Evolutionary conservation across 2,888 invertebrate genomes (phyloP).

Genomic region (Aspidiotus rigidus): DNA sequence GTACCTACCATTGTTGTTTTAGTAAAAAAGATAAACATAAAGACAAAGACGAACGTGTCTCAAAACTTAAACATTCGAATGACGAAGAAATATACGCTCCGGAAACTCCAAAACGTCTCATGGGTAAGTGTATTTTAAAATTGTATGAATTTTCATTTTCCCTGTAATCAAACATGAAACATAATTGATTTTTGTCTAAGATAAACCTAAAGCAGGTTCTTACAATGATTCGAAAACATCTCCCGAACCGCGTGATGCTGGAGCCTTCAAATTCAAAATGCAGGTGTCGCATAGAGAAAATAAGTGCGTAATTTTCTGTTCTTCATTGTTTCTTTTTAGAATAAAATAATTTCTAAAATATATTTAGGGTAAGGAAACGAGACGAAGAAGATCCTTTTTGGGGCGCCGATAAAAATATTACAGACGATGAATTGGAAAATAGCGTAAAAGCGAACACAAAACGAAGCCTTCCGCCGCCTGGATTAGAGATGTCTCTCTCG

Average conservation of each 20-base stretch:
- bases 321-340: background rate
- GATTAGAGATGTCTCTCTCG: slow-evolving; percentile 14
- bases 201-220: background rate
- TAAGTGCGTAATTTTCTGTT: background rate
- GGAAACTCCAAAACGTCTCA: background rate
- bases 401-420: slow-evolving; percentile 10
- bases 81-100: background rate
- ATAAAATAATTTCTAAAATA: too few species aligned
- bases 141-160: background rate
- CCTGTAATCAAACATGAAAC: background rate
- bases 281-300: slow-evolving; percentile 9
- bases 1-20: background rate
- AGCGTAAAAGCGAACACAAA: background rate
- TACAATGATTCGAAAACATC: background rate
- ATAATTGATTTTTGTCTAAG: background rate
- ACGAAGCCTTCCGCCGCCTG: background rate
- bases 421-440: background rate
- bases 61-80: background rate
- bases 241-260: background rate
- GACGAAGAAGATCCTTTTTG: slow-evolving; percentile 18
- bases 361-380: slow-evolving; percentile 13
- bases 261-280: slow-evolving; percentile 22
- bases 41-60: slow-evolving; percentile 3
- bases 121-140: slow-evolving; percentile 7
- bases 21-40: slow-evolving; percentile 25